Evolutionary conservation across 2,113 vertebrate genomes (phyloP).

Genomic region (Noturus placidus): DNA sequence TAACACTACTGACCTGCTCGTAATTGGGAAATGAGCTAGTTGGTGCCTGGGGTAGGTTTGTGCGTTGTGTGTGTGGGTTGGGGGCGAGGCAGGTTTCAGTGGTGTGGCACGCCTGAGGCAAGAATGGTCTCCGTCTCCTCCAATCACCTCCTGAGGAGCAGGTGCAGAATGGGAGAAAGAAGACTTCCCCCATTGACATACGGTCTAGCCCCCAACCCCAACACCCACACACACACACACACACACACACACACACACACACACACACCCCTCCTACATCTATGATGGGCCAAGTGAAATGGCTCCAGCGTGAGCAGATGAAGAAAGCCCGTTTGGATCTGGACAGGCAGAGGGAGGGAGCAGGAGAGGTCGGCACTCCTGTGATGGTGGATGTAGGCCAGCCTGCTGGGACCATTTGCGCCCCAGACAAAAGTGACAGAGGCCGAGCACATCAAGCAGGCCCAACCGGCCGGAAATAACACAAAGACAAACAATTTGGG

Average conservation of each 20-base stretch:
- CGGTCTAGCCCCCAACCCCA: neutral
- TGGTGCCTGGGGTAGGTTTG: conserved; percentile 29
- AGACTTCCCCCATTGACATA: conserved; percentile 37
- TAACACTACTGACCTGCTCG: conserved; percentile 57
- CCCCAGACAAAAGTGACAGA: conserved; percentile 51
- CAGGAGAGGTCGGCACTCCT: conserved; percentile 35
- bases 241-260: conserved; percentile 1
- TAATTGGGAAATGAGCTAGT: conserved; percentile 58
- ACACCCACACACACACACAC: conserved; percentile 16
- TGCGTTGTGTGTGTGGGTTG: neutral
- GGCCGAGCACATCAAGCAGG: conserved; percentile 48
- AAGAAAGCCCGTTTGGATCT: conserved; percentile 37
- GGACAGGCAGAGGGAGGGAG: conserved; percentile 29
- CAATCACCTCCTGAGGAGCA: conserved; percentile 56
- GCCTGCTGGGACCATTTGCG: conserved; percentile 46
- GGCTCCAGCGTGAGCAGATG: conserved; percentile 43
- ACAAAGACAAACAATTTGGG: conserved; percentile 55
- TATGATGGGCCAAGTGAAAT: conserved; percentile 51
- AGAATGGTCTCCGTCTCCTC: conserved; percentile 48
- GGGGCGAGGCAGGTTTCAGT: conserved; percentile 22
- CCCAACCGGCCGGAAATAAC: conserved; percentile 55
- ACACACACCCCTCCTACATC: neutral
- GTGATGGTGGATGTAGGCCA: conserved; percentile 34
- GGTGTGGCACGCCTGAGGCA: conserved; percentile 48
- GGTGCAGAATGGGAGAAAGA: conserved; percentile 49